A percentile compares a stretch with the other conserved stretches of the same genome.
These are phyloP conservation scores for Pandemis heparana DNA, from an alignment of 2,888 invertebrate species.

Conservation along the genomic window DNA sequence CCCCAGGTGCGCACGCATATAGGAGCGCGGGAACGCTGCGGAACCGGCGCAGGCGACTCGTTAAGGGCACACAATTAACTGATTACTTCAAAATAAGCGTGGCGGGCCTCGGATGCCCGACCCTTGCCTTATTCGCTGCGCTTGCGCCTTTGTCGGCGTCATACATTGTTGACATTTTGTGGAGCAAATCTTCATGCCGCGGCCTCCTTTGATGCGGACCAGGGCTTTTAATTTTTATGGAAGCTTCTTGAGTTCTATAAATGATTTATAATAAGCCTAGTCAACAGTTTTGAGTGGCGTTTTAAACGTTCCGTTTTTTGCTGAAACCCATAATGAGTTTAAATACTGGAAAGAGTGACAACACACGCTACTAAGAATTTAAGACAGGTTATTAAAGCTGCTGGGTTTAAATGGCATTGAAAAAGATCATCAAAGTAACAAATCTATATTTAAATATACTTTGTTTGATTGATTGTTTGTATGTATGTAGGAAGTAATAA, in stretches of 20 bases:
- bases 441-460: too few relatives aligned
- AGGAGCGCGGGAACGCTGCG: constrained; percentile 4
- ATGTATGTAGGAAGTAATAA: too few relatives aligned
- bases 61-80: constrained; percentile 74
- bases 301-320: constrained; percentile 26
- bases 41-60: constrained; percentile 50
- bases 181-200: constrained; percentile 83
- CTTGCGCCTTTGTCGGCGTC: constrained; percentile 73
- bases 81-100: constrained; percentile 74
- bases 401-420: background rate
- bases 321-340: constrained; percentile 32
- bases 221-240: constrained; percentile 78
- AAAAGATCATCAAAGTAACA: background rate
- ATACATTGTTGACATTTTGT: constrained; percentile 81
- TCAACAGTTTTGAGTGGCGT: constrained; percentile 38
- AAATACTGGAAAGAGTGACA: constrained; percentile 5
- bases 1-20: background rate
- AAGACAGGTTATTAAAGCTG: constrained; percentile 1
- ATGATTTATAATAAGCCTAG: constrained; percentile 54
- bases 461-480: too few relatives aligned
- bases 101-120: constrained; percentile 67
- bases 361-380: constrained; percentile 1
- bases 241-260: constrained; percentile 61
- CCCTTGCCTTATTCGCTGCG: constrained; percentile 51
- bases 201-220: constrained; percentile 73